phyloP scores from a whole-genome alignment of 2,113 vertebrate species.

The Nerophis lumbriciformis region DNA sequence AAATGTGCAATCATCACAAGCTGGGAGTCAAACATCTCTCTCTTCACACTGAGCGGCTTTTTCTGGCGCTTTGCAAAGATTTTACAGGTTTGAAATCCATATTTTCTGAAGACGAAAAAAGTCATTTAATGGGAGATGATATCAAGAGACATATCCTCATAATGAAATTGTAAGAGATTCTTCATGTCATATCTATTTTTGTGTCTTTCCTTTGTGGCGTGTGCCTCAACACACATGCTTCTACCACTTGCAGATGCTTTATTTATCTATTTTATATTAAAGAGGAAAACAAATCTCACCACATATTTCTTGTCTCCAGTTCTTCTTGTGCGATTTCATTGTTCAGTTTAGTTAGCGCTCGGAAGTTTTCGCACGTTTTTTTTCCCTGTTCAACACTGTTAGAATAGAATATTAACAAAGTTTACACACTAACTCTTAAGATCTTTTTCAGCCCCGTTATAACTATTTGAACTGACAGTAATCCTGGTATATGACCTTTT shows the following conservation, averaged over 20 bases:
- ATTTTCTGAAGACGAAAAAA: background rate
- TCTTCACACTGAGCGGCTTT: background rate
- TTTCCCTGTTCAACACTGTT: no score
- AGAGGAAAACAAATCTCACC: slow-evolving; percentile 40
- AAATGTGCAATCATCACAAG: slow-evolving; percentile 44
- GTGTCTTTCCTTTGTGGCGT: slow-evolving; percentile 2
- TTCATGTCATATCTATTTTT: background rate
- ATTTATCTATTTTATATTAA: slow-evolving; percentile 72
- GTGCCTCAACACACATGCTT: slow-evolving; percentile 37
- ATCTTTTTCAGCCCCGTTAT: no score
- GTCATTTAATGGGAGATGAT: slow-evolving; percentile 1
- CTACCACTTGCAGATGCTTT: slow-evolving; percentile 67
- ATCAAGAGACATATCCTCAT: background rate
- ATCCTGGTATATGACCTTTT: no score
- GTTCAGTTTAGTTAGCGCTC: no score
- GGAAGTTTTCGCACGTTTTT: no score
- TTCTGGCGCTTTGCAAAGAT: slow-evolving; percentile 5
- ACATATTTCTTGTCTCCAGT: background rate
- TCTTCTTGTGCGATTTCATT: no score
- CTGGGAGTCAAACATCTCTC: background rate
- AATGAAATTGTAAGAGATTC: background rate
- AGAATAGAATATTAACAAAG: no score
- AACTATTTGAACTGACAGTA: no score
- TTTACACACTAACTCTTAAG: no score
- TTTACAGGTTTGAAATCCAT: background rate